Evolutionary conservation across 2,113 vertebrate genomes (phyloP).

Genomic region (Xiphias gladius): DNA sequence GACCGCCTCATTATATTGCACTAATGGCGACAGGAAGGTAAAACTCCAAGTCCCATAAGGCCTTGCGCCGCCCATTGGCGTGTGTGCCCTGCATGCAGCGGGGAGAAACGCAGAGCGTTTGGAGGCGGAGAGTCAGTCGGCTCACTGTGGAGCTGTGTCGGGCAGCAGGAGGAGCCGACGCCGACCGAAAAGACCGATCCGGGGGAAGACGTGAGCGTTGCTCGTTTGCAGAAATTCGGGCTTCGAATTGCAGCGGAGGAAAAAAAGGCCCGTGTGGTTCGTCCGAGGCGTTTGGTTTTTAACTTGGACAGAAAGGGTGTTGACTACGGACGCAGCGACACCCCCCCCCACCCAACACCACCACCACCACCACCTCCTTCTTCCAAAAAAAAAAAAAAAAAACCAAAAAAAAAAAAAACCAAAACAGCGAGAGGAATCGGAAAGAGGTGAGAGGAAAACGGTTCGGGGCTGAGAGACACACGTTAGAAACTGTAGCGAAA

Average conservation of each 20-base stretch:
- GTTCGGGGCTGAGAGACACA: conserved; percentile 39
- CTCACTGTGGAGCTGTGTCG: conserved; percentile 71
- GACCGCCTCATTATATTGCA: background rate
- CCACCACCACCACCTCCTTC: background rate
- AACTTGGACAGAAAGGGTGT: conserved; percentile 37
- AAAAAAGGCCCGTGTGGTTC: conserved; percentile 20
- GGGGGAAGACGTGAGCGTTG: conserved; percentile 62
- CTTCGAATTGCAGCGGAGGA: conserved; percentile 31
- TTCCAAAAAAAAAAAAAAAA: background rate
- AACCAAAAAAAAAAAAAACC: background rate
- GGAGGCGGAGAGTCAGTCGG: conserved; percentile 79
- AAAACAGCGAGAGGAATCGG: conserved; percentile 42
- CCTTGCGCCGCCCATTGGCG: conserved; percentile 47
- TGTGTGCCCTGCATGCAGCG: conserved; percentile 68
- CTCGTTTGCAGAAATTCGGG: conserved; percentile 35
- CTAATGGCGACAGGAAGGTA: background rate
- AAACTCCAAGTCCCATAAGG: conserved; percentile 77
- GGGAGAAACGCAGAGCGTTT: conserved; percentile 57
- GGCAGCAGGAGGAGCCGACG: conserved; percentile 80
- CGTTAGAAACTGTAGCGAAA: conserved; percentile 60
- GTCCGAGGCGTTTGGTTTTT: background rate
- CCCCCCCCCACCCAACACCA: background rate
- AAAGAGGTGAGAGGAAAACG: conserved; percentile 74
- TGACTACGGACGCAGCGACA: conserved; percentile 50
- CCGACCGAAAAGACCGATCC: conserved; percentile 62